Percentiles rank a stretch among this genome's conserved stretches.
Evolutionary conservation across 2,888 invertebrate genomes (phyloP).

Genomic region (Tillus elongatus): DNA sequence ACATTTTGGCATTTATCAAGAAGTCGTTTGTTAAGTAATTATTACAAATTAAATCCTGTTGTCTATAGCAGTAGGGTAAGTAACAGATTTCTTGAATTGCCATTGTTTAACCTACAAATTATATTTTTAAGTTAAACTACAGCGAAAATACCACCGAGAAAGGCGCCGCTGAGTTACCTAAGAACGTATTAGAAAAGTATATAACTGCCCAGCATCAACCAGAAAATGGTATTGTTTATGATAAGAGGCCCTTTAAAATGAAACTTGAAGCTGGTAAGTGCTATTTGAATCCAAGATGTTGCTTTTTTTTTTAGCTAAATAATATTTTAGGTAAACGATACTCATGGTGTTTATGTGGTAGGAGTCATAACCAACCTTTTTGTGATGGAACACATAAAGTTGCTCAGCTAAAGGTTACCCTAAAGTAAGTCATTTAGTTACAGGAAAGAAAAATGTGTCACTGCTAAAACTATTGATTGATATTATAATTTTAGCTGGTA

Average conservation of each 20-base stretch:
- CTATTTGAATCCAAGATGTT: slow-evolving; percentile 17
- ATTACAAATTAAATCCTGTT: too few species aligned
- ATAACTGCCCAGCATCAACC: slow-evolving; percentile 56
- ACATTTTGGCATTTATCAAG: too few species aligned
- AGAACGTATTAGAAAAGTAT: slow-evolving; percentile 51
- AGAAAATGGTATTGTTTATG: slow-evolving; percentile 70
- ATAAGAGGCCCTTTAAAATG: slow-evolving; percentile 81
- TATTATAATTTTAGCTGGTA: too few species aligned
- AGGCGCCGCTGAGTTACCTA: slow-evolving; percentile 56
- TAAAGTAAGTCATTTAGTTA: slow-evolving; percentile 50
- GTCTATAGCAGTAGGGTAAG: too few species aligned
- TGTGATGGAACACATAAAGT: slow-evolving; percentile 90
- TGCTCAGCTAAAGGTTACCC: slow-evolving; percentile 61
- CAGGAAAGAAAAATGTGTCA: too few species aligned
- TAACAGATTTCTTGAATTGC: too few species aligned
- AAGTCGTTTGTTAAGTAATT: too few species aligned
- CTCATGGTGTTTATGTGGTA: slow-evolving; percentile 90
- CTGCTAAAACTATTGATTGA: too few species aligned
- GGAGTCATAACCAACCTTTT: slow-evolving; percentile 83
- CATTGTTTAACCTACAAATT: too few species aligned
- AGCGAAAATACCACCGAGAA: too few species aligned
- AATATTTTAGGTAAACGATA: slow-evolving; percentile 58
- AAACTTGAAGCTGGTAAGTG: slow-evolving; percentile 53
- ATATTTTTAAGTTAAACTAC: too few species aligned
- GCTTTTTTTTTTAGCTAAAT: not conserved